Conservation (phyloP, 1,140 invertebrate species). For the Mycetomoellerius zeteki region DNA sequence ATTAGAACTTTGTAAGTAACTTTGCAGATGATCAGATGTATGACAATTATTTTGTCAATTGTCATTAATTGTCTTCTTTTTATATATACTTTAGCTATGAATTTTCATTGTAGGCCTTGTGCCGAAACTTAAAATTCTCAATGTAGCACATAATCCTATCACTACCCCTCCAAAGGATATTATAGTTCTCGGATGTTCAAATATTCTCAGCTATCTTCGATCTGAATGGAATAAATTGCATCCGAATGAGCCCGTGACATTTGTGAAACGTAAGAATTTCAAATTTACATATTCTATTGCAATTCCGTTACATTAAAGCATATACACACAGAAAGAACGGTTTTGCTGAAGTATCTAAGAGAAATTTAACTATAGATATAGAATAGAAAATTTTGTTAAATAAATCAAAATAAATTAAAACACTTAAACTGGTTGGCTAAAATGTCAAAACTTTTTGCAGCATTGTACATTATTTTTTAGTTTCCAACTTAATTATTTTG, state of each 20-base stretch:
- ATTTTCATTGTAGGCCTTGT: constrained; percentile 76
- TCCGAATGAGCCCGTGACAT: constrained; percentile 74
- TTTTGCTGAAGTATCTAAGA: too few relatives aligned
- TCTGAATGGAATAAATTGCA: constrained; percentile 84
- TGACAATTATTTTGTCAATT: constrained; percentile 9
- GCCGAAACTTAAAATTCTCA: constrained; percentile 86
- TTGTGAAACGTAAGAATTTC: constrained; percentile 63
- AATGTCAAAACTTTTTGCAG: too few relatives aligned
- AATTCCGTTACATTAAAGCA: not conserved
- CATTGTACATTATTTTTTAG: too few relatives aligned
- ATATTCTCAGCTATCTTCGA: constrained; percentile 85
- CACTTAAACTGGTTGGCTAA: too few relatives aligned
- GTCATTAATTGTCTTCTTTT: not conserved
- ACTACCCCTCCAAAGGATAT: constrained; percentile 86
- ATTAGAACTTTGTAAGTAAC: constrained; percentile 87
- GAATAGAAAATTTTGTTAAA: too few relatives aligned
- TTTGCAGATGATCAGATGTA: not conserved
- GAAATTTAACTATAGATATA: too few relatives aligned
- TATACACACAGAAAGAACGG: too few relatives aligned
- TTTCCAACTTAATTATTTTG: too few relatives aligned
- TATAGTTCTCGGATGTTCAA: constrained; percentile 83
- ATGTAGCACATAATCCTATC: constrained; percentile 87
- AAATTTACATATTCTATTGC: not conserved
- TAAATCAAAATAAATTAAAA: too few relatives aligned
- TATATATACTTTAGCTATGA: not conserved